Evolutionary conservation across 2,888 invertebrate genomes (phyloP).

Genomic region (Apotomis turbidana): DNA sequence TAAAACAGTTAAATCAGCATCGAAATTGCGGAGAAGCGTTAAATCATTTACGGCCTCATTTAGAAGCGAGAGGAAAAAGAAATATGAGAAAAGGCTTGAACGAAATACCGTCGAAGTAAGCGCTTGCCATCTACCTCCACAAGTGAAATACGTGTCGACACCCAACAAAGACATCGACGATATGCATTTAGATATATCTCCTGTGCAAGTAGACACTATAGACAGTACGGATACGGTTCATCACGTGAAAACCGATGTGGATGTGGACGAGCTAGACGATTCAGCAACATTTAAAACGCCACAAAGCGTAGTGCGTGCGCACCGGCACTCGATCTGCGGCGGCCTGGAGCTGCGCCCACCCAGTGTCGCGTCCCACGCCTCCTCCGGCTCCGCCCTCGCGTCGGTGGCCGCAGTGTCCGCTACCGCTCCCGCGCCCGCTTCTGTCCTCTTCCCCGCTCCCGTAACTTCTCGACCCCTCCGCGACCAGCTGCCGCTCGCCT

Average conservation of each 20-base stretch:
- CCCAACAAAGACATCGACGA: constrained; percentile 69
- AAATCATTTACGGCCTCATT: constrained; percentile 82
- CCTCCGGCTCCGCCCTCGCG: constrained; percentile 28
- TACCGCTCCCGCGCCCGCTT: constrained; percentile 38
- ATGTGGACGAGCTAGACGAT: constrained; percentile 72
- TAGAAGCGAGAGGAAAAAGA: constrained; percentile 79
- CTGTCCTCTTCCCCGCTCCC: constrained; percentile 47
- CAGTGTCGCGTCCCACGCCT: constrained; percentile 40
- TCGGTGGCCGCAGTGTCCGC: constrained; percentile 43
- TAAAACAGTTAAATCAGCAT: constrained; percentile 78
- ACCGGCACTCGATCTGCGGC: constrained; percentile 72
- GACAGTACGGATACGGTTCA: constrained; percentile 70
- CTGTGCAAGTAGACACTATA: constrained; percentile 77
- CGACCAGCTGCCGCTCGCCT: constrained; percentile 70
- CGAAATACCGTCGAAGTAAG: constrained; percentile 75
- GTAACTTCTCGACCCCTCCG: constrained; percentile 60
- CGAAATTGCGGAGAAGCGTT: constrained; percentile 76
- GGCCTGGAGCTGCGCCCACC: constrained; percentile 56
- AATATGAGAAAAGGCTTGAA: constrained; percentile 75
- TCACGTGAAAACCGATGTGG: constrained; percentile 54
- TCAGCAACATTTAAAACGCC: constrained; percentile 76
- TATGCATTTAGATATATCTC: constrained; percentile 75
- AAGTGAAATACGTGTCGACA: constrained; percentile 69
- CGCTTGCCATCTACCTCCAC: constrained; percentile 66
- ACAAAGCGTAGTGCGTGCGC: constrained; percentile 68